Evolutionary conservation across 2,113 vertebrate species (phyloP).

Genomic region (Scomber colias): DNA sequence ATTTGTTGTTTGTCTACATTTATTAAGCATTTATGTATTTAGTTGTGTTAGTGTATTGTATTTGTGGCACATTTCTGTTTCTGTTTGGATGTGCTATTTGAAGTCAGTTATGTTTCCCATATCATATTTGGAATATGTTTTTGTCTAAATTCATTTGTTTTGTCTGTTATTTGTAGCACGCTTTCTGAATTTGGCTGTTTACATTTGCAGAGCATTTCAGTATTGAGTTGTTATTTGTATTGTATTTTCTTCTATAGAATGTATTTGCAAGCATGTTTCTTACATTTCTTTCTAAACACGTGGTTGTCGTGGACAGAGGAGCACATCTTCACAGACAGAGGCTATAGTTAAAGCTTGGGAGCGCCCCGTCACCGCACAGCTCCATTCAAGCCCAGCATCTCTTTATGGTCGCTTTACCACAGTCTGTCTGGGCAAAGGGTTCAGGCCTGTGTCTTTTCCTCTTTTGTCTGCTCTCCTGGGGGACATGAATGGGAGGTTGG

Average conservation of each 20-base stretch:
- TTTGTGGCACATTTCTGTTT: too few relatives aligned
- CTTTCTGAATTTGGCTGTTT: too few relatives aligned
- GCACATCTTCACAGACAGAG: slow-evolving; percentile 49
- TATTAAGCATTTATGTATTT: too few relatives aligned
- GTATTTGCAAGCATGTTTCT: not conserved
- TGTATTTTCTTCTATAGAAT: not conserved
- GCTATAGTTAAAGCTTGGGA: slow-evolving; percentile 41
- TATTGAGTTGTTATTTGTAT: not conserved
- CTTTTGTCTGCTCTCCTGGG: slow-evolving; percentile 80
- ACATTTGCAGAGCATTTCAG: not conserved
- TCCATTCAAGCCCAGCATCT: slow-evolving; percentile 68
- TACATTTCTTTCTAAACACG: slow-evolving; percentile 1
- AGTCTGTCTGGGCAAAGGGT: slow-evolving; percentile 81
- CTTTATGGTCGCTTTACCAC: slow-evolving; percentile 79
- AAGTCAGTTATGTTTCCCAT: too few relatives aligned
- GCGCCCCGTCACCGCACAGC: slow-evolving; percentile 33
- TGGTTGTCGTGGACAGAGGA: slow-evolving; percentile 9
- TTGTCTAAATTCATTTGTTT: too few relatives aligned
- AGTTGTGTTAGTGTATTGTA: too few relatives aligned
- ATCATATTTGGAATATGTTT: not conserved
- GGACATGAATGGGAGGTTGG: slow-evolving; percentile 80
- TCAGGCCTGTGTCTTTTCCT: slow-evolving; percentile 76
- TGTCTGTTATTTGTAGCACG: too few relatives aligned
- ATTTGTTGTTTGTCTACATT: too few relatives aligned
- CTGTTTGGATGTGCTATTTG: too few relatives aligned